Evolutionary conservation across 1,140 invertebrate genomes (phyloP), one percentile per base, ranked within the genome.

Genomic region (Polypedilum vanderplanki): DNA sequence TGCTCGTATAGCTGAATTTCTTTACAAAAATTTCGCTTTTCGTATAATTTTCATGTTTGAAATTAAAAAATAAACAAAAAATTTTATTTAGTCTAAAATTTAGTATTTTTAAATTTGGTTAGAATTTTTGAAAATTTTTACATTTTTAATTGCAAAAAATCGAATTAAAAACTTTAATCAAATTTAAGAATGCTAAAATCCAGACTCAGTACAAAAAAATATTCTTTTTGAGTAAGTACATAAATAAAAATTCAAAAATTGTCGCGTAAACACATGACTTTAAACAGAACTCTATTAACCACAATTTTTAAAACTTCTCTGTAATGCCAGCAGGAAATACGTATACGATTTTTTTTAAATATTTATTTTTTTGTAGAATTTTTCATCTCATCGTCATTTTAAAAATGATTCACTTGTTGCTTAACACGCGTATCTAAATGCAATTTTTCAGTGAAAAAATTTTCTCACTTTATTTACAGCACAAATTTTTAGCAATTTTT

Each of bases 361-460:
- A n/a, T n/a, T n/a, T 12, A 15, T 57, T 57, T 33, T 33, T 33
- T 33, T 33, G 24, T 33, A 33, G 24, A 33, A 33, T 33, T 33
- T 33, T 33, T 33, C n/a, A n/a, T n/a, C 24, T 33, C 24, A 33
- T 33, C 46, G 12, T 70, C 65, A 70, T 70, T 70, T 70, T 70
- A 70, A 70, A 70, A 70, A 70, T 70, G 65, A 70, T 70, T 70
- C 18, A 70, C 17, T 70, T 70, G 65, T 70, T 70, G 18, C 18
- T 20, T 70, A 22, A 9, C 18, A 9, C 10, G 65, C 20, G 17
- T 70, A 70, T 70, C 18, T 70, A 70, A 70, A 70, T 70, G 65
- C 46, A 57, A 4, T 57, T 57, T 57, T 4, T 57, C 24, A 33
- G 41, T 46, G 41, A 46, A 46, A 46, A 46, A 46, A 67, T 15